Evolutionary conservation across 2,888 invertebrate genomes (phyloP).

Genomic region (Limnephilus rhombicus): DNA sequence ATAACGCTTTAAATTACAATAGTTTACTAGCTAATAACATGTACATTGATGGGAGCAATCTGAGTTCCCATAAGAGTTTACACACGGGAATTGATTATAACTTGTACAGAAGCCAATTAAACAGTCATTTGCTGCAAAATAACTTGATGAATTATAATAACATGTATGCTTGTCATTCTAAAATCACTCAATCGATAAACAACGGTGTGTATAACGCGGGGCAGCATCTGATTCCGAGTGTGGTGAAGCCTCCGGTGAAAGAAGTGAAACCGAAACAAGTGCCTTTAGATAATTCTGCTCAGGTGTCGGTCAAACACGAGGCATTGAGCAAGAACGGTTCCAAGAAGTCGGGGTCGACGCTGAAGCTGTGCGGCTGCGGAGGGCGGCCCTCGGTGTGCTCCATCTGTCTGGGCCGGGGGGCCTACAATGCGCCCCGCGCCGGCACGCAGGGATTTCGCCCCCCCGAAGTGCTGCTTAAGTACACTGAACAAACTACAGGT

Average conservation of each 20-base stretch:
- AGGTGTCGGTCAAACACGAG: constrained; percentile 54
- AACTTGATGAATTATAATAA: constrained; percentile 56
- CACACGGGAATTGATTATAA: constrained; percentile 48
- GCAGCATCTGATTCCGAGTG: neutral
- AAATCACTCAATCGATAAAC: constrained; percentile 33
- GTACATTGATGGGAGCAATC: constrained; percentile 29
- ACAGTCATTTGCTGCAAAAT: constrained; percentile 50
- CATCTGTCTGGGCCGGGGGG: constrained; percentile 80
- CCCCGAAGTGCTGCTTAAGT: constrained; percentile 90
- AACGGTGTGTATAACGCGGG: constrained; percentile 18
- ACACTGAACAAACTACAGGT: constrained; percentile 87
- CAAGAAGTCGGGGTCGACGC: constrained; percentile 43
- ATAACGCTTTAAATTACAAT: constrained; percentile 49
- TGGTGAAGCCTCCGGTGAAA: constrained; percentile 22
- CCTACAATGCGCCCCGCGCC: constrained; percentile 87
- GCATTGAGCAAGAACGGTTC: constrained; percentile 46
- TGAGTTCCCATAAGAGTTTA: constrained; percentile 36
- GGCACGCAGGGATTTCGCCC: constrained; percentile 95
- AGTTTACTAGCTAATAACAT: constrained; percentile 56
- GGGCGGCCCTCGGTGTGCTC: constrained; percentile 83
- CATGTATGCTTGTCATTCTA: constrained; percentile 36
- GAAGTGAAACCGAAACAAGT: constrained; percentile 27
- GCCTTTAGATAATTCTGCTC: constrained; percentile 49
- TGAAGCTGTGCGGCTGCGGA: constrained; percentile 80
- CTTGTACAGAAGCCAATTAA: constrained; percentile 45